Evolutionary conservation across 2,888 invertebrate genomes (phyloP).

Genomic region (Halocaridina rubra): DNA sequence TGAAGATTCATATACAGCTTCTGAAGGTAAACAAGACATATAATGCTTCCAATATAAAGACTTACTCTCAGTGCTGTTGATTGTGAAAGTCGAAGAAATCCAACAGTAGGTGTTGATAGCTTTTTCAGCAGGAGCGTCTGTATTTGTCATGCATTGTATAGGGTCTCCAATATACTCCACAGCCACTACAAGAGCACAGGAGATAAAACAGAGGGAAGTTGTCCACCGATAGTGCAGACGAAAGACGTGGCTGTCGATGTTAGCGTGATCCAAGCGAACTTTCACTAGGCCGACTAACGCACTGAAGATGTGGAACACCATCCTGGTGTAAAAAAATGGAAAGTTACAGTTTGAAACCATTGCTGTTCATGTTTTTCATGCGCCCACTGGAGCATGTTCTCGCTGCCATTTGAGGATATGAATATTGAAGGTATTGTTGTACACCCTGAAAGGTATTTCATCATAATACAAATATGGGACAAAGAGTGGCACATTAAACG

Average conservation of each 20-base stretch:
- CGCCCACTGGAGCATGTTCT: too few relatives aligned
- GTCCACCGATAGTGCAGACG: slow-evolving; percentile 63
- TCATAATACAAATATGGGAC: too few relatives aligned
- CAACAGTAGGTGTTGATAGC: slow-evolving; percentile 69
- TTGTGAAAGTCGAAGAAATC: slow-evolving; percentile 56
- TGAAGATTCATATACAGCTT: too few relatives aligned
- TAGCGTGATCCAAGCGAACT: slow-evolving; percentile 33
- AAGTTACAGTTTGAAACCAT: too few relatives aligned
- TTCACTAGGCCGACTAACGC: slow-evolving; percentile 58
- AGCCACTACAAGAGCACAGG: slow-evolving; percentile 60
- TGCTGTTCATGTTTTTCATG: too few relatives aligned
- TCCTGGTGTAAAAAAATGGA: not conserved
- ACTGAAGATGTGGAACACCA: slow-evolving; percentile 48
- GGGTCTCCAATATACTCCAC: slow-evolving; percentile 59
- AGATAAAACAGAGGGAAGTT: slow-evolving; percentile 53
- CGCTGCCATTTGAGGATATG: too few relatives aligned
- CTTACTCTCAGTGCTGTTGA: slow-evolving; percentile 32
- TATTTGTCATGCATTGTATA: slow-evolving; percentile 63
- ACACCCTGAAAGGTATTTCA: too few relatives aligned
- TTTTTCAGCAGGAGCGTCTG: slow-evolving; percentile 74
- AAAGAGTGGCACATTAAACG: too few relatives aligned
- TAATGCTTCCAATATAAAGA: too few relatives aligned
- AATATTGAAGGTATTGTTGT: too few relatives aligned
- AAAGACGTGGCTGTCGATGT: slow-evolving; percentile 55
- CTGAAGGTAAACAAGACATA: too few relatives aligned